Evolutionary conservation across 2,888 invertebrate species (phyloP).

Genomic region (Laothoe populi): DNA sequence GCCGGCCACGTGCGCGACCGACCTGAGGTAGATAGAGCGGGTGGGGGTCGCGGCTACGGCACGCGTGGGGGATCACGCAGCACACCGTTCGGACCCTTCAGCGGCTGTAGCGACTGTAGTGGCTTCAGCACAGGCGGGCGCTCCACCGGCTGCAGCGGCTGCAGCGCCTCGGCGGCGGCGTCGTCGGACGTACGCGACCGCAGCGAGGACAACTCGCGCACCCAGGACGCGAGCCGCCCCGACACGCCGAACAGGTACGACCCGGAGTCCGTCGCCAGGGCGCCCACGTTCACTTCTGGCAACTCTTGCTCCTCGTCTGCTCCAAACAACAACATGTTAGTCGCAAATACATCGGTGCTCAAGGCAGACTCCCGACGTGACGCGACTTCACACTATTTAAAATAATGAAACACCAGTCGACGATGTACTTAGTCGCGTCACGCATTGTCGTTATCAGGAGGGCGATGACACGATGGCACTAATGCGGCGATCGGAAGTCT

Average conservation of each 20-base stretch:
- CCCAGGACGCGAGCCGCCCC: constrained; percentile 79
- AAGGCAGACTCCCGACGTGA: no score
- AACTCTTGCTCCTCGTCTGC: constrained; percentile 74
- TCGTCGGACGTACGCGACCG: constrained; percentile 69
- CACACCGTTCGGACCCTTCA: constrained; percentile 29
- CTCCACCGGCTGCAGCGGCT: constrained; percentile 49
- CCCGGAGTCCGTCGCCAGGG: constrained; percentile 76
- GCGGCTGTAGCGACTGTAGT: constrained; percentile 39
- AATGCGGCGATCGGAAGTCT: no score
- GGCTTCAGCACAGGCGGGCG: constrained; percentile 32
- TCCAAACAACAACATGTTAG: neutral
- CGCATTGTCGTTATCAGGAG: no score
- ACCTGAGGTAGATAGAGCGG: constrained; percentile 65
- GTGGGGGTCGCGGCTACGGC: constrained; percentile 33
- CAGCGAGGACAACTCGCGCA: constrained; percentile 78
- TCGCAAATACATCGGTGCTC: neutral
- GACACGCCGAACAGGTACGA: constrained; percentile 82
- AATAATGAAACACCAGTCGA: no score
- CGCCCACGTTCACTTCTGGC: constrained; percentile 77
- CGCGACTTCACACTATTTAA: no score
- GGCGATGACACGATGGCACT: no score
- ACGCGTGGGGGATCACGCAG: constrained; percentile 17
- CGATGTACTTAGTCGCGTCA: no score
- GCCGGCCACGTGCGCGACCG: constrained; percentile 56
- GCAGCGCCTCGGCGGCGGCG: constrained; percentile 65